Evolutionary conservation across 1,140 invertebrate genomes (phyloP), one percentile per base, ranked within the genome.

Genomic region (Nasonia vitripennis): DNA sequence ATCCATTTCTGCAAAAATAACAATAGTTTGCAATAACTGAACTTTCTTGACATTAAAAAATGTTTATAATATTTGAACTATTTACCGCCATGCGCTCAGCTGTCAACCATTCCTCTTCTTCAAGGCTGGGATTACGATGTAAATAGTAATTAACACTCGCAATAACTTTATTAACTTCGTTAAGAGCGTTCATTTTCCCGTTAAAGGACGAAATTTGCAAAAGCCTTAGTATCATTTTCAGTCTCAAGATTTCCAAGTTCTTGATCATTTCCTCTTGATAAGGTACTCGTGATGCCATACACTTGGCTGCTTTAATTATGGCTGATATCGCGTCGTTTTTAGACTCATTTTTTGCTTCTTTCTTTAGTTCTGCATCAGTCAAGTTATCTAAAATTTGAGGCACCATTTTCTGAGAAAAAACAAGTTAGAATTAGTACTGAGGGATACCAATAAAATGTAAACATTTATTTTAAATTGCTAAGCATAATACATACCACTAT

Each of bases 111-210:
- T 99, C 98, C 89, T 98, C 98, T 89, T 99, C 98, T 75, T 96
- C 95, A 78, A 95, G 91, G 73, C 94, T 93, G 73, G 95, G 94
- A 90, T 96, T 96, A 85, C 95, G 94, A 93, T 95, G 95, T 12
- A 97, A 96, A 93, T 98, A 98, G 91, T 98, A 98, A 75, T 96
- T 96, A 67, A 98, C 97, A 91, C 96, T 97, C 41, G 97, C 96
- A 74, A 99, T 98, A 41, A 99, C 97, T 95, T 99, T 99, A 94
- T 99, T 99, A 62, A 99, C 98, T 95, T 99, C 99, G 94, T 99
- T 99, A 55, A 99, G 94, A 45, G 98, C 98, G 92, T 99, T 99
- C 99, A 99, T 99, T 94, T 99, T 99, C 12, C 98, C 98, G 94
- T 99, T 99, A 91, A 99, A 99, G 67, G 98, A 99, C 20, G 98